Conservation (phyloP, 2,888 invertebrate species). For the Furcula furcula region DNA sequence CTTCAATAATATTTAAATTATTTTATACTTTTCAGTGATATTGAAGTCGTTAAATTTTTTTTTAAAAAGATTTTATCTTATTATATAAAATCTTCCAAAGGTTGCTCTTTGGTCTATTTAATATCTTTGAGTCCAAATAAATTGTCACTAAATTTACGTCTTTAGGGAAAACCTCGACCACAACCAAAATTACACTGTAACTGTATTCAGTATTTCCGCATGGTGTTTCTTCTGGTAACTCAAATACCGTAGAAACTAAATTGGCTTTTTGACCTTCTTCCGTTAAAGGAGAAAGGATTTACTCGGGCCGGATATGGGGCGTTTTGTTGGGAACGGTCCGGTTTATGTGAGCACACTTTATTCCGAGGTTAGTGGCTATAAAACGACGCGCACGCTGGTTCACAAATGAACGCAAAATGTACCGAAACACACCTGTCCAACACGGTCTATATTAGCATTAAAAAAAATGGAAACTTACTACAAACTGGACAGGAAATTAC, state of each 20-base stretch:
- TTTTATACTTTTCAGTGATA: no score
- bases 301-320: conserved; percentile 11
- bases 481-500: no score
- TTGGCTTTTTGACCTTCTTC: conserved; percentile 18
- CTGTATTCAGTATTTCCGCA: no score
- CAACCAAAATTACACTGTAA: no score
- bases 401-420: conserved; percentile 26
- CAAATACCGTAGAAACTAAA: conserved; percentile 17
- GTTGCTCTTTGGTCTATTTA: no score
- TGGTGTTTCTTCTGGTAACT: not conserved
- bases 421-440: conserved; percentile 26
- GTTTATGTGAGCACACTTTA: conserved; percentile 29
- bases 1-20: no score
- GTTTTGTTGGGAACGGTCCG: conserved; percentile 18
- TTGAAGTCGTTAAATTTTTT: no score
- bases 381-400: conserved; percentile 26
- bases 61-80: no score
- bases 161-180: no score
- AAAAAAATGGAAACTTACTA: conserved; percentile 19
- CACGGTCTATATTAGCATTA: conserved; percentile 24
- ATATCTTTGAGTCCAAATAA: no score
- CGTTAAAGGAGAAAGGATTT: conserved; percentile 20
- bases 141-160: no score
- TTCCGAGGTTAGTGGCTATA: conserved; percentile 31
- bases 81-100: no score